Evolutionary conservation across 2,888 invertebrate genomes (phyloP), one percentile per base, ranked within the genome.

Genomic region (Ennomos fuscantarius): DNA sequence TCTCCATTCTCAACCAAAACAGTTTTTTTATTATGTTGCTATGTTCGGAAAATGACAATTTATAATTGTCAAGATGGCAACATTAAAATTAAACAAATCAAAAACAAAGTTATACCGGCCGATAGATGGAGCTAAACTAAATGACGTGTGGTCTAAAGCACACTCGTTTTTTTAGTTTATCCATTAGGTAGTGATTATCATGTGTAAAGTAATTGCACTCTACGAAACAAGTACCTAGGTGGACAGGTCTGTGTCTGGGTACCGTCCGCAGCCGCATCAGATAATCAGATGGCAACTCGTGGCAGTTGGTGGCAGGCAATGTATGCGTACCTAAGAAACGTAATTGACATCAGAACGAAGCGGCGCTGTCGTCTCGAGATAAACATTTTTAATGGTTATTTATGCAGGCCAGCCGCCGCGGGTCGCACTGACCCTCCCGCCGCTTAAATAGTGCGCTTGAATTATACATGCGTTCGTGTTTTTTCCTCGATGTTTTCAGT

Each of bases 321-420:
- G 70, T 68, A 73, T 73, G 72, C 75, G 68, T 70, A 56, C 58
- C 70, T 54, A 69, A 68, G 73, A 72, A 68, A 68, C 72, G 79
- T 85, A 87, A 87, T 87, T 87, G 89, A 87, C 89, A 87, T 80
- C 78, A 84, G 84, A 86, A 84, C 83, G 79, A 76, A 72, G 63
- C 76, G 65, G 72, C 68, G 69, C 69, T 83, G 84, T 82, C 84
- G 81, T 78, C 70, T 70, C 58, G 73, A 78, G 83, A 86, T 86
- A 86, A 84, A 82, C 79, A 76, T 83, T 82, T 84, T 85, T 81
- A 86, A 84, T 84, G 82, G 83, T 81, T 84, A 83, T 85, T 85
- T 85, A 85, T 84, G 80, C 74, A 66, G 51, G 45, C 24, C 9
- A 32, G 43, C 51, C 52, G 47, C 45, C 56, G 44, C 37, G 51